These are phyloP conservation scores for Tadarida brasiliensis DNA, from an alignment of 2,797 vertebrate species.

Conservation along the genomic window DNA sequence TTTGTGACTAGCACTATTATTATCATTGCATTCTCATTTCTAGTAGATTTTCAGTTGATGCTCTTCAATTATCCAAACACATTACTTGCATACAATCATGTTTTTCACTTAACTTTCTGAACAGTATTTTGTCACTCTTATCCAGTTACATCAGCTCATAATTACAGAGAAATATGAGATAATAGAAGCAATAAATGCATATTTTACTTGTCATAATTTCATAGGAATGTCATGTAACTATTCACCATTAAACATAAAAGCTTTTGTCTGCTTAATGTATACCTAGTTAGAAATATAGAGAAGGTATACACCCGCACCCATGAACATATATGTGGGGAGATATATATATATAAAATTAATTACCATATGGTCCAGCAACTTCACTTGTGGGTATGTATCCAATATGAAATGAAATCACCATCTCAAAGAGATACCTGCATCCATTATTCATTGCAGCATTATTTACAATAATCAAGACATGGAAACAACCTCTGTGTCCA, in stretches of 20 bases:
- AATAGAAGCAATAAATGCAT: not conserved
- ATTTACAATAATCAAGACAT: not conserved
- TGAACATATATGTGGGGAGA: not conserved
- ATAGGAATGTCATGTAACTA: not conserved
- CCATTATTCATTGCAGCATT: not conserved
- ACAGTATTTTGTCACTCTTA: not conserved
- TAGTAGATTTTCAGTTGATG: not conserved
- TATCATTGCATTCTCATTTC: not conserved
- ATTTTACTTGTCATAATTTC: not conserved
- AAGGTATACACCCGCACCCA: not conserved
- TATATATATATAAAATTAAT: not conserved
- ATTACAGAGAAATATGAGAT: conserved; percentile 45
- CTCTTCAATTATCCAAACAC: not conserved
- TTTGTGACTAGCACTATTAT: not conserved
- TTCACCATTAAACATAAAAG: not conserved
- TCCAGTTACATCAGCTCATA: not conserved
- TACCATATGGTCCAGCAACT: not conserved
- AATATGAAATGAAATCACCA: not conserved
- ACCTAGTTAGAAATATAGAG: not conserved
- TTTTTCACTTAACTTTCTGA: conserved; percentile 15
- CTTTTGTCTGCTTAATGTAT: not conserved
- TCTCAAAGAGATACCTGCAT: not conserved
- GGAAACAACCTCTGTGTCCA: not conserved
- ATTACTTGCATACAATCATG: not conserved
- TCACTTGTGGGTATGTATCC: not conserved